phyloP scores from a whole-genome alignment of 2,797 vertebrate species.

The Silurus aristotelis region DNA sequence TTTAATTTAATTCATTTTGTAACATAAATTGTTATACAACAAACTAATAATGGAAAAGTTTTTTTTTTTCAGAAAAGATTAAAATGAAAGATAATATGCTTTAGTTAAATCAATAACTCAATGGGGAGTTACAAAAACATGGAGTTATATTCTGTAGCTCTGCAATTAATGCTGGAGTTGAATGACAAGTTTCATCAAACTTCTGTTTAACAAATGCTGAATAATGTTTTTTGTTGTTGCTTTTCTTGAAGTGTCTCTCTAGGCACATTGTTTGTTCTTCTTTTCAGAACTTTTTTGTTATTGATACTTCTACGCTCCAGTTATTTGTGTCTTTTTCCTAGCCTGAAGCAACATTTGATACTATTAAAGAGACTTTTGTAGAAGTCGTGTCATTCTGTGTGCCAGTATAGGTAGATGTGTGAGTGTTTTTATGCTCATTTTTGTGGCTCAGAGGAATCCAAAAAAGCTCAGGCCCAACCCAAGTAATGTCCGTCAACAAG shows the following conservation, averaged over 20 bases:
- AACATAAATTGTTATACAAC: too few species aligned
- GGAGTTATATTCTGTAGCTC: background rate
- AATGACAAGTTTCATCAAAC: background rate
- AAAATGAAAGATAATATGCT: background rate
- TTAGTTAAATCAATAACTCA: background rate
- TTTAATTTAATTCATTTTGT: too few species aligned
- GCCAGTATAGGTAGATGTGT: background rate
- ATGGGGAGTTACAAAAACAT: background rate
- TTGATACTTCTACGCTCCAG: background rate
- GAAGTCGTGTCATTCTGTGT: background rate
- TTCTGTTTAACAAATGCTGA: conserved; percentile 11
- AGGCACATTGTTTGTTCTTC: conserved; percentile 24
- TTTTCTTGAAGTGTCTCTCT: background rate
- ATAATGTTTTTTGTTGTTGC: too few species aligned
- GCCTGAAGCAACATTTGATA: conserved; percentile 29
- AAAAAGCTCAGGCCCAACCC: conserved; percentile 35
- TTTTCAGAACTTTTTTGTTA: conserved; percentile 29
- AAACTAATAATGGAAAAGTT: background rate
- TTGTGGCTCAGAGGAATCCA: conserved; percentile 17
- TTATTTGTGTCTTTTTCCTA: conserved; percentile 21
- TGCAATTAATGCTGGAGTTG: background rate
- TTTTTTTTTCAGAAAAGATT: too few species aligned
- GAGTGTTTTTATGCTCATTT: conserved; percentile 20
- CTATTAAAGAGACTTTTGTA: conserved; percentile 15
- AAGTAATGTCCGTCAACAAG: conserved; percentile 34